Evolutionary conservation across 53 echinoderm and acorn worm species (phyloP), one percentile per base, ranked within the genome.

Genomic region (Luidia sarsii): DNA sequence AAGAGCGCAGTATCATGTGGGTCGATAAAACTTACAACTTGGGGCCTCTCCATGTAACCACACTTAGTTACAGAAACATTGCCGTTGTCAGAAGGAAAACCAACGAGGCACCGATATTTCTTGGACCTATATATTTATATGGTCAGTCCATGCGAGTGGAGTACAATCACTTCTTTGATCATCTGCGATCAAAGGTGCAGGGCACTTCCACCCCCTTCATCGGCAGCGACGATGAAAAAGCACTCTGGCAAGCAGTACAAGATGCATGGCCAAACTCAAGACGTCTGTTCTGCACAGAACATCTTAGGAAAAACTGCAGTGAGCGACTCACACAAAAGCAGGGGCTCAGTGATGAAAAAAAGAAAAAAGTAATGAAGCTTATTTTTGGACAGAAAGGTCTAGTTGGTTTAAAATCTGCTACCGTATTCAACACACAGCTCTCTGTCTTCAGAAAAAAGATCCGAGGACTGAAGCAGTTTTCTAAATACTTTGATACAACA

Each of bases 401-500:
- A 23, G 55, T 54, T 3, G 25, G 23, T 54, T 22, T 27, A 2
- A 54, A 54, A 21, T 54, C 55, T 54, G 23, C 22, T 2, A 8
- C 55, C 9, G 24, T 54, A 54, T 54, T 54, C 55, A 54, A 54
- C 55, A 54, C 55, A 23, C 22, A 54, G 25, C 55, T 54, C 1
- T 54, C 55, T 54, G 25, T 54, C 55, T 1, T 54, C 6, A 54
- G 55, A 54, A 54, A 54, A 27, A 4, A 23, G 55, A 54, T 54
- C 55, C 55, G 55, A 23, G 25, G 55, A 54, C 55, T 54, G 55
- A 54, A 54, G 55, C 55, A 54, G 55, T 54, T 54, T 54, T 54
- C 55, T 54, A 54, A 22, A 54, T 54, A 54, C 55, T 54, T 54
- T 21, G 23, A 54, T 22, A 23, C 55, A 22, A 54, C 25, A 23